These are phyloP conservation scores for Oxyura jamaicensis DNA, from an alignment of 2,113 vertebrate species.

Conservation along the genomic window DNA sequence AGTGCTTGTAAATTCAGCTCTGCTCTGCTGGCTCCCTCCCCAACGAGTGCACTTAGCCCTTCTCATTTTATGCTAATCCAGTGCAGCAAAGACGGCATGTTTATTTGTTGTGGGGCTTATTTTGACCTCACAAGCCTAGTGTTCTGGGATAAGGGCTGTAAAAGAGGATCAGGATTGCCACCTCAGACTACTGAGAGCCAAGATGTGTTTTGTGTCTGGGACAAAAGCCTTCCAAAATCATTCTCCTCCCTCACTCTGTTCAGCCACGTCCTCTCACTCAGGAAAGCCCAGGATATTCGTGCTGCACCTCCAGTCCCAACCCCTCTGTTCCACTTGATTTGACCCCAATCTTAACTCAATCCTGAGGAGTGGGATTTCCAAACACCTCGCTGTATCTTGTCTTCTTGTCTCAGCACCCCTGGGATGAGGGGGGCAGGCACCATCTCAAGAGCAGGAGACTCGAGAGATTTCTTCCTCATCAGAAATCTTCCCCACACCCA, in stretches of 20 bases:
- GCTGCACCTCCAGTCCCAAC: neutral
- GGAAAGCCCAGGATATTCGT: neutral
- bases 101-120: neutral
- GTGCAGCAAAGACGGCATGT: neutral
- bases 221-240: neutral
- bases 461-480: neutral
- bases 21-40: constrained; percentile 24
- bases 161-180: neutral
- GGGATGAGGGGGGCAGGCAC: neutral
- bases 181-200: neutral
- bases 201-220: neutral
- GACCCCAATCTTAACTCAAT: neutral
- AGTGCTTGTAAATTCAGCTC: constrained; percentile 23
- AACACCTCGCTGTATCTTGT: neutral
- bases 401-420: neutral
- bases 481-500: neutral
- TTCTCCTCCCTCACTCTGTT: neutral
- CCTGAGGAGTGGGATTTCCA: neutral
- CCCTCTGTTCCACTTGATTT: too few relatives aligned
- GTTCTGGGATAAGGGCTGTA: neutral
- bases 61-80: neutral
- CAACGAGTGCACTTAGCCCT: neutral
- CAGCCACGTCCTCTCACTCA: neutral
- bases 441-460: neutral
- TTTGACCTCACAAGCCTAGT: neutral